Conservation (phyloP, 2,888 invertebrate species). For the Pseudococcus viburni region DNA sequence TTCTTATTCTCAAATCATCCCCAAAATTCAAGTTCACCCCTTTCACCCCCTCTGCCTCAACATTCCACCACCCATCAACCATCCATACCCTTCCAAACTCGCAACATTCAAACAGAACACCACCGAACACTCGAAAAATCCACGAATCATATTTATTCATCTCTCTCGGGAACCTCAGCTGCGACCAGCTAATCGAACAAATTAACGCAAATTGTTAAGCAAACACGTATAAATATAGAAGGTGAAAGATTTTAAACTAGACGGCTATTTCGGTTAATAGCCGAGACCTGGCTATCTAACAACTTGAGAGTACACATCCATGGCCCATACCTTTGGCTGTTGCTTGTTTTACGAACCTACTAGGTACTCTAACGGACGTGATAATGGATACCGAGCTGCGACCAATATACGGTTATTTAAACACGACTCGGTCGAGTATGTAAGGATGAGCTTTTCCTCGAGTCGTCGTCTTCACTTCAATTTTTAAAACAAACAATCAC, state of each 20-base stretch:
- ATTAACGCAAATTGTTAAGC: slow-evolving; percentile 48
- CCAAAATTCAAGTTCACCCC: too few species aligned
- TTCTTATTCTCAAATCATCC: too few species aligned
- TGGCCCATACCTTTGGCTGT: too few species aligned
- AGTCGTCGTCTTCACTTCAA: slow-evolving; percentile 3
- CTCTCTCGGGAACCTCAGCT: background rate
- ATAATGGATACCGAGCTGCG: slow-evolving; percentile 40
- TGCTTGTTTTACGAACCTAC: background rate
- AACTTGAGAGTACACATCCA: background rate
- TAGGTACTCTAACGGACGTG: slow-evolving; percentile 34
- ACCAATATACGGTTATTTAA: slow-evolving; percentile 38
- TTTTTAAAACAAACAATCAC: slow-evolving; percentile 11
- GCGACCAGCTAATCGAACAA: slow-evolving; percentile 50
- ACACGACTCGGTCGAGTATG: background rate
- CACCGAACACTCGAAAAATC: background rate
- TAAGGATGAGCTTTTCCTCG: background rate
- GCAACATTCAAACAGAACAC: too few species aligned
- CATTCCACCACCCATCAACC: too few species aligned
- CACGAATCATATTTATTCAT: background rate
- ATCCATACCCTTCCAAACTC: too few species aligned
- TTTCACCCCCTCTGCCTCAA: too few species aligned
- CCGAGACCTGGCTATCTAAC: background rate
- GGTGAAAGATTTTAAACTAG: slow-evolving; percentile 36
- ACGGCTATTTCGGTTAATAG: slow-evolving; percentile 50
- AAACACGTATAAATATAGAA: background rate